These are phyloP conservation scores for Sebastiscus albofasciatus DNA, from an alignment of 2,797 vertebrate species.

Conservation along the genomic window DNA sequence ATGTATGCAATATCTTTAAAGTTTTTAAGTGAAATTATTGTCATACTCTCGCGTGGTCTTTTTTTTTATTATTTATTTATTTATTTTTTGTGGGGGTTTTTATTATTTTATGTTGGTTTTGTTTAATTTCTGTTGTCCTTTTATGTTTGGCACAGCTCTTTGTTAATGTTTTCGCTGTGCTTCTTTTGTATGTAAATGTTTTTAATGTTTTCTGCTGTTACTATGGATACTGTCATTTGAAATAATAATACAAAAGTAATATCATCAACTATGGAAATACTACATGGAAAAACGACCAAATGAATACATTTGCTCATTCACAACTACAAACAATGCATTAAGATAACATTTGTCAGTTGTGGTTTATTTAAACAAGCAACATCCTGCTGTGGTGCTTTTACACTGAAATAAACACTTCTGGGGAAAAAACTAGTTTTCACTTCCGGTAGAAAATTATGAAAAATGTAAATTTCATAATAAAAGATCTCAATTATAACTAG, in stretches of 20 bases:
- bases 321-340: accelerated
- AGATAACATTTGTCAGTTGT: accelerated
- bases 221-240: too few relatives aligned
- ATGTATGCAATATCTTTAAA: too few relatives aligned
- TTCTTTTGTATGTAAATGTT: too few relatives aligned
- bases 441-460: slow-evolving; percentile 10
- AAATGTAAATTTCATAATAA: slow-evolving; percentile 51
- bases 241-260: background rate
- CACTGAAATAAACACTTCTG: slow-evolving; percentile 46
- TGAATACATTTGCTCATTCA: accelerated
- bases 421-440: slow-evolving; percentile 27
- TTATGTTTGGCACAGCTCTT: too few relatives aligned
- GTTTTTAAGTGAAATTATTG: too few relatives aligned
- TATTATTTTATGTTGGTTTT: too few relatives aligned
- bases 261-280: accelerated
- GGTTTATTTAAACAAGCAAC: accelerated
- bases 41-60: too few relatives aligned
- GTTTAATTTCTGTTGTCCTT: too few relatives aligned
- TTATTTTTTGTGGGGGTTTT: too few relatives aligned
- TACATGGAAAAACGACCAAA: accelerated
- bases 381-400: accelerated
- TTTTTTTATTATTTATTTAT: too few relatives aligned
- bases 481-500: accelerated
- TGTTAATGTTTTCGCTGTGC: too few relatives aligned
- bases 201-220: too few relatives aligned